Evolutionary conservation across 1,140 invertebrate species (phyloP).

Genomic region (Bombus superbus): DNA sequence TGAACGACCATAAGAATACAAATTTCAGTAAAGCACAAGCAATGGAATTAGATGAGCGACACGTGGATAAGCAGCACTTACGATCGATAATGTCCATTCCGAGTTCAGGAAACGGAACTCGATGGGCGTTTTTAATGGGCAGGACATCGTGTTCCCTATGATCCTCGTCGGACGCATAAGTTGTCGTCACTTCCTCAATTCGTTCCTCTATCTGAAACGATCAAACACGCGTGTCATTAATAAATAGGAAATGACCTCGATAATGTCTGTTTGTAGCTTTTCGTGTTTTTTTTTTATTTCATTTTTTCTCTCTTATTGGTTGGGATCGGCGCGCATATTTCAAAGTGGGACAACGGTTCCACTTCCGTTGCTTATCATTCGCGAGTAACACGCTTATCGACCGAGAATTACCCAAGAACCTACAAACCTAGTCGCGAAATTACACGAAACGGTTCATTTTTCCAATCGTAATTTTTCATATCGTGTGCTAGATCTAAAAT

Average conservation of each 20-base stretch:
- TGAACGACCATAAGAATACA: not conserved
- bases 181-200: constrained; percentile 82
- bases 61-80: constrained; percentile 63
- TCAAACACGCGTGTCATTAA: not conserved
- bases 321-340: not conserved
- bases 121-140: constrained; percentile 73
- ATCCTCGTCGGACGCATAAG: constrained; percentile 76
- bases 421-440: constrained; percentile 15
- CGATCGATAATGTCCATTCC: constrained; percentile 87
- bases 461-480: not conserved
- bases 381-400: not conserved
- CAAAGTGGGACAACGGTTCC: not conserved
- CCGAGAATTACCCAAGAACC: not conserved
- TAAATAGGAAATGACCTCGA: not conserved
- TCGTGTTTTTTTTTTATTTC: not conserved
- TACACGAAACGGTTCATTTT: not conserved
- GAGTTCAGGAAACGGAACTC: constrained; percentile 88
- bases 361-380: constrained; percentile 14
- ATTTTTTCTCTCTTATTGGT: not conserved
- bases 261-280: too few species aligned
- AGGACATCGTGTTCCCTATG: constrained; percentile 69
- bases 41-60: not conserved
- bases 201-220: constrained; percentile 83
- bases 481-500: not conserved
- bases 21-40: not conserved